A percentile compares a stretch with the other conserved stretches of the same genome.
Evolutionary conservation across 2,113 vertebrate species (phyloP).

Genomic region (Podocnemis expansa): DNA sequence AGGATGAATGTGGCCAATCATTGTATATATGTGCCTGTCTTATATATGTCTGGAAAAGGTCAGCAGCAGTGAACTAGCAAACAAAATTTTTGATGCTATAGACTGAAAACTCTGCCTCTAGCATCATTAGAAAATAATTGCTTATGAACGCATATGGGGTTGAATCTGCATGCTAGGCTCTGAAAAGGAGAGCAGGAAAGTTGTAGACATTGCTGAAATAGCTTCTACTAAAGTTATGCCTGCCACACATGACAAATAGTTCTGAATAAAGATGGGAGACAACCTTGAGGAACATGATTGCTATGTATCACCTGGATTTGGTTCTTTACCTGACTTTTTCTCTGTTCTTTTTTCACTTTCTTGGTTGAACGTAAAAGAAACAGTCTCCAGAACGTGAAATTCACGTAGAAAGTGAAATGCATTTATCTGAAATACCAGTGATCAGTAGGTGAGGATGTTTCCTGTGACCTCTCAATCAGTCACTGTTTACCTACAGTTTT

Average conservation of each 20-base stretch:
- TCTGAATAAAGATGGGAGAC: background rate
- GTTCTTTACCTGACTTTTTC: background rate
- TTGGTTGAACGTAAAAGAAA: background rate
- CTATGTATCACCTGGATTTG: background rate
- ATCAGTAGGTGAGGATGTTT: background rate
- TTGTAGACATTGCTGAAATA: constrained; percentile 42
- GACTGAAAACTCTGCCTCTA: constrained; percentile 55
- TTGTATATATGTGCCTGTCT: constrained; percentile 36
- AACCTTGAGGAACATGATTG: rapidly evolving
- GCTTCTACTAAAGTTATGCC: background rate
- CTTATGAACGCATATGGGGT: constrained; percentile 49
- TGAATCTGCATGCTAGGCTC: constrained; percentile 36
- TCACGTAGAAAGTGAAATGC: background rate
- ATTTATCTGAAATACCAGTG: background rate
- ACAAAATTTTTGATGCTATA: constrained; percentile 52
- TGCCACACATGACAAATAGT: rapidly evolving
- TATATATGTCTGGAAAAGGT: constrained; percentile 62
- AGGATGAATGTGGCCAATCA: constrained; percentile 43
- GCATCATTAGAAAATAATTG: constrained; percentile 66
- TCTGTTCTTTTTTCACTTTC: background rate
- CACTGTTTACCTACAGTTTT: background rate
- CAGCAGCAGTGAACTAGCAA: constrained; percentile 13
- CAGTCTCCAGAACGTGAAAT: background rate
- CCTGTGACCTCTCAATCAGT: background rate
- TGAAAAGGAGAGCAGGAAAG: constrained; percentile 43